phyloP scores from a whole-genome alignment of 1,140 invertebrate genomes.

The Helicoverpa armigera region DNA sequence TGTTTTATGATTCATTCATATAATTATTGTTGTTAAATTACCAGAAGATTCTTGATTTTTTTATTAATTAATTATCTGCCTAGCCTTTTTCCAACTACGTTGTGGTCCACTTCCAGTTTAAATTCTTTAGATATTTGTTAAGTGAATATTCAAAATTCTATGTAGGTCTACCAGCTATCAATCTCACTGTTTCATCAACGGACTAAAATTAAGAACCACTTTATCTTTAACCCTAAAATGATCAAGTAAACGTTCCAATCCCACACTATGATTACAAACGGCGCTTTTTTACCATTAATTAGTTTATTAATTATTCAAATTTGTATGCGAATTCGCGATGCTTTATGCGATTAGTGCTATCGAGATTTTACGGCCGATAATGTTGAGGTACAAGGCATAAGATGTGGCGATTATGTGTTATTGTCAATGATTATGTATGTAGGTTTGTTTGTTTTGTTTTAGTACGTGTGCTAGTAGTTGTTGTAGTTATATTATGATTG shows the following conservation, averaged over 20 bases:
- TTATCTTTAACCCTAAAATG: constrained; percentile 41
- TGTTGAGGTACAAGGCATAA: constrained; percentile 46
- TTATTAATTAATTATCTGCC: too few species aligned
- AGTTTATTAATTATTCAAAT: constrained; percentile 81
- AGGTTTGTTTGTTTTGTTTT: not conserved
- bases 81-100: too few species aligned
- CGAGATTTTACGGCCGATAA: constrained; percentile 75
- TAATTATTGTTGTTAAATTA: too few species aligned
- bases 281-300: constrained; percentile 74
- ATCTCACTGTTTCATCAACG: not conserved
- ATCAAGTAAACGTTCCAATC: constrained; percentile 55
- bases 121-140: too few species aligned
- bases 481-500: too few species aligned
- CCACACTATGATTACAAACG: constrained; percentile 72
- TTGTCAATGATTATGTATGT: not conserved
- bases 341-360: constrained; percentile 80
- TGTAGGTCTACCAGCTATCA: not conserved
- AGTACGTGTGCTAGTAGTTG: not conserved
- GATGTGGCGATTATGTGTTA: constrained; percentile 3
- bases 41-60: too few species aligned
- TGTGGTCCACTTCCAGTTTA: too few species aligned
- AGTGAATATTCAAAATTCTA: too few species aligned
- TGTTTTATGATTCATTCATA: too few species aligned
- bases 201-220: constrained; percentile 38
- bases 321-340: constrained; percentile 78